A percentile compares a stretch with the other conserved stretches of the same genome.
Conservation (phyloP, 2,888 invertebrate genomes). For the Macaria notata region DNA sequence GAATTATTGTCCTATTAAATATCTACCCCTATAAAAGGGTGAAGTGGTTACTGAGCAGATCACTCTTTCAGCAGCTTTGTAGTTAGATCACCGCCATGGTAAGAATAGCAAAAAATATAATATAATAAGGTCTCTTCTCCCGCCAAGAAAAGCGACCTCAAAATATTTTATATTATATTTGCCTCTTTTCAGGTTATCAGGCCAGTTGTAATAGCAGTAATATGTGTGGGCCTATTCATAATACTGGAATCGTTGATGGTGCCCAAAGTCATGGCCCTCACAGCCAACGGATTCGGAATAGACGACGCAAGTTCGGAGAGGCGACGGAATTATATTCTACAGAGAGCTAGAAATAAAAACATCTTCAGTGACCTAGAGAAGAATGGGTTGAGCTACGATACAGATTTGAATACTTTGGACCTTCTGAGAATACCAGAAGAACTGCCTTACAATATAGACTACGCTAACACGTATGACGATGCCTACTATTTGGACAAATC, state of each 20-base stretch:
- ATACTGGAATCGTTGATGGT: constrained; percentile 47
- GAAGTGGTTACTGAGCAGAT: constrained; percentile 33
- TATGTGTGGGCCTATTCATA: constrained; percentile 53
- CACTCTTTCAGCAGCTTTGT: constrained; percentile 37
- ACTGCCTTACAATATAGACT: constrained; percentile 64
- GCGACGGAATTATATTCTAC: constrained; percentile 60
- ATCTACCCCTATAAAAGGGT: constrained; percentile 60
- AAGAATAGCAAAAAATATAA: constrained; percentile 31
- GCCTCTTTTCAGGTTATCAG: constrained; percentile 53
- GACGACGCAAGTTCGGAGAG: constrained; percentile 60
- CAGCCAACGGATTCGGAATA: constrained; percentile 53
- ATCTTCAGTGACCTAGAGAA: constrained; percentile 48
- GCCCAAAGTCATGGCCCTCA: constrained; percentile 53
- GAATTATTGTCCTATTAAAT: constrained; percentile 60
- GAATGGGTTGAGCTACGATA: constrained; percentile 43
- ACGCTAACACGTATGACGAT: constrained; percentile 72
- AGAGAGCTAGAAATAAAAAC: constrained; percentile 51
- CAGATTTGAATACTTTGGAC: constrained; percentile 40
- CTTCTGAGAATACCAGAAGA: constrained; percentile 53
- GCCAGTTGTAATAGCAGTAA: constrained; percentile 42
- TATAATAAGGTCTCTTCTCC: not conserved
- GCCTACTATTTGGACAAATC: constrained; percentile 70
- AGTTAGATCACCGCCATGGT: constrained; percentile 52
- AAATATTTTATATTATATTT: not conserved
- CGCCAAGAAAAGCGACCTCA: too few species aligned